These are phyloP conservation scores for Lasioglossum pauxillum DNA, from an alignment of 2,888 invertebrate species.

Conservation along the genomic window DNA sequence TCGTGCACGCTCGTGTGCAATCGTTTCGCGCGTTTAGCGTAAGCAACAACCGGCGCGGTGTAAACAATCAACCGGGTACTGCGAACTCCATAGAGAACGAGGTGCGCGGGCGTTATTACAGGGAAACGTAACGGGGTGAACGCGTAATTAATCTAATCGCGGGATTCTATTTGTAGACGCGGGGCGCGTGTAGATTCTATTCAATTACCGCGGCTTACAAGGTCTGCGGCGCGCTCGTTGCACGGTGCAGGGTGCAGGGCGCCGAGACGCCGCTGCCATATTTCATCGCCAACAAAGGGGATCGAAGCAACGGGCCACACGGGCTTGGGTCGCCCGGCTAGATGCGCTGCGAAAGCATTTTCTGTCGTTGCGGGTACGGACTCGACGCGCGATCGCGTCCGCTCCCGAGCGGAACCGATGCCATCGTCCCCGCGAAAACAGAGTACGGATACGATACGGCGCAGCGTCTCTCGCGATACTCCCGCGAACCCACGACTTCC, in stretches of 20 bases:
- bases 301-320: conserved; percentile 12
- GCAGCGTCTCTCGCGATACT: conserved; percentile 3
- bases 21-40: background rate
- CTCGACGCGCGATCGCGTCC: conserved; percentile 18
- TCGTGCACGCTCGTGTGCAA: background rate
- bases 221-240: conserved; percentile 5
- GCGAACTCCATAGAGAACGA: background rate
- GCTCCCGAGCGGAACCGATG: conserved; percentile 20
- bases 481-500: background rate
- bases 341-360: conserved; percentile 34
- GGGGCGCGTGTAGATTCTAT: conserved; percentile 37
- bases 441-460: background rate
- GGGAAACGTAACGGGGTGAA: background rate
- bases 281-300: conserved; percentile 44
- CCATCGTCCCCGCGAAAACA: background rate
- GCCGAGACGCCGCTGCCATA: conserved; percentile 18
- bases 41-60: background rate
- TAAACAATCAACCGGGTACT: background rate
- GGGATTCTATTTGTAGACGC: conserved; percentile 48
- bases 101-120: conserved; percentile 21
- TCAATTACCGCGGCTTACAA: conserved; percentile 52
- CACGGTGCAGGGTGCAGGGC: background rate
- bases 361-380: background rate
- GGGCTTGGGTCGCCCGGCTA: background rate
- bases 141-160: conserved; percentile 62